Evolutionary conservation across 2,888 invertebrate species (phyloP), one percentile per base, ranked within the genome.

Genomic region (Aphidoletes aphidimyza): DNA sequence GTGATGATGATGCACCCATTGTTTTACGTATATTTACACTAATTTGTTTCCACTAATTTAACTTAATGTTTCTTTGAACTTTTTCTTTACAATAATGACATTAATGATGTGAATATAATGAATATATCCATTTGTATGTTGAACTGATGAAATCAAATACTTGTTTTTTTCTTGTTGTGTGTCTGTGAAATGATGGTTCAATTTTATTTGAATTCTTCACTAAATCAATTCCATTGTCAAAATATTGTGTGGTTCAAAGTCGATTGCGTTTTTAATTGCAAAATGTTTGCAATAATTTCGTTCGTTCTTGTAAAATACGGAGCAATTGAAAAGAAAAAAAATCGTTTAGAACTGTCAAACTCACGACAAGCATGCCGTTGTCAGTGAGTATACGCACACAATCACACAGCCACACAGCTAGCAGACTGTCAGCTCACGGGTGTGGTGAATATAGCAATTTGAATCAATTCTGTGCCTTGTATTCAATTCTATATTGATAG

Each of bases 11-110:
- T 42, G 83, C 36, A 45, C 83, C 83, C 83, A 83, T 83, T 83
- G 19, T 83, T 17, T 83, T 83, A n/a, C n/a, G n/a, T 17, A 11
- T 42, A 42, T 39, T 45, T 42, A 89, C 90, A 37, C 81, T 37
- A n/a, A n/a, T 6, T 37, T n/a, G 8, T 34, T 19, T 19, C n/a
- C 36, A 81, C n/a, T 37, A 81, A 2, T 81, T 69, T 81, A 5
- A 36, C 19, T 78, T 34, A 81, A 81, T 6, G 37, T 11, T 37
- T 8, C 39, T 54, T 54, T 22, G 5, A 14, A 42, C 14, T 69
- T 30, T 34, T 30, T 0, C 2, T 69, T 30, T n/a, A 69, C 69
- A n/a, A 69, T 69, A 14, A 69, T 69, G 69, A 69, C 26, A 69
- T 69, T n/a, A 2, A 9, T 30, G n/a, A 2, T 30, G 11, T 30